Evolutionary conservation across 2,113 vertebrate genomes (phyloP), one percentile per base, ranked within the genome.

Genomic region (Erpornis zantholeuca): DNA sequence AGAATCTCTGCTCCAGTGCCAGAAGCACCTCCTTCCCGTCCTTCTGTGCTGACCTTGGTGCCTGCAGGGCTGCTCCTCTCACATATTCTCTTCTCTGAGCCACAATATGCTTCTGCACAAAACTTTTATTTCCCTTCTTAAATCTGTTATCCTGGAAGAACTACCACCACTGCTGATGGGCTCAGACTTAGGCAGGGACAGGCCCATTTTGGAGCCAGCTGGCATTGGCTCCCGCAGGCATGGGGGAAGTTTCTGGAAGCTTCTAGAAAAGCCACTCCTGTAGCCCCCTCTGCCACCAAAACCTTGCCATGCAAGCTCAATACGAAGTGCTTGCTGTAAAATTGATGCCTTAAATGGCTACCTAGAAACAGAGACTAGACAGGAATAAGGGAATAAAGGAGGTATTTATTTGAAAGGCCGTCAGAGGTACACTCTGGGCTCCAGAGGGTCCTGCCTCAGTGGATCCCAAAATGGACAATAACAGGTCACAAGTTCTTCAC

Each of bases 251-350:
- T 61, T 61, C 38, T 40, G 40, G 45, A 14, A 53, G 9, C 38
- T 40, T 40, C 20, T 40, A 61, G 54, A 40, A 73, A 35, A 40
- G 7, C 8, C 17, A 15, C 20, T 38, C 24, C 45, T 68, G 16
- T 20, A 53, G 11, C 13, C 13, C 36, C 6, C 29, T 61, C 61
- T 82, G 47, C 17, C 49, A 47, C 70, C 14, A 8, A 47, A 76
- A 35, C 8, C 14, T 68, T 60, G 61, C 24, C 29, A 12, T 0
- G 0, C 19, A 68, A 82, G 53, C 21, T 15, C 40, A 22, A 7
- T 27, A 22, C 7, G 42, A 57, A 69, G 8, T 63, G 7, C 31
- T 91, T 85, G n/a, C 21, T 7, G 10, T 50, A 23, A 9, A 38
- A 38, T 12, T 38, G 38, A 38, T 38, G 38, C 38, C 38, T 38